A percentile compares a stretch with the other conserved stretches of the same genome.
phyloP scores from a whole-genome alignment of 2,888 invertebrate species.

The Apeira syringaria region DNA sequence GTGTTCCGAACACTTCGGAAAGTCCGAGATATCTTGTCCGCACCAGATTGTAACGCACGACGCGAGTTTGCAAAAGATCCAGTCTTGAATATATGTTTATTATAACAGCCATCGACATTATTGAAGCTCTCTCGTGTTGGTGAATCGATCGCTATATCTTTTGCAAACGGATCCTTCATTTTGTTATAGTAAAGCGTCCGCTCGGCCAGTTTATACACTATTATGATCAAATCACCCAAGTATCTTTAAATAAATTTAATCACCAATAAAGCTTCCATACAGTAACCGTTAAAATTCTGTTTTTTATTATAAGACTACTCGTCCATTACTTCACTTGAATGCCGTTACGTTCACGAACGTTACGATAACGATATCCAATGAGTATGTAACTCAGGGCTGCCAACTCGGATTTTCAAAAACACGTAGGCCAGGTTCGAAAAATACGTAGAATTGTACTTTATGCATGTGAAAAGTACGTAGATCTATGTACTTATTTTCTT shows the following conservation, averaged over 20 bases:
- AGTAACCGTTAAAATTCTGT: slow-evolving; percentile 39
- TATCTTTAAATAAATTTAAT: slow-evolving; percentile 7
- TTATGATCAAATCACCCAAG: slow-evolving; percentile 7
- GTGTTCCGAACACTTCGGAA: slow-evolving; percentile 86
- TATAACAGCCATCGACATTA: slow-evolving; percentile 73
- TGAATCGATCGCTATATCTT: slow-evolving; percentile 71
- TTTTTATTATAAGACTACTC: too few species aligned
- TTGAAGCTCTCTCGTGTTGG: slow-evolving; percentile 67
- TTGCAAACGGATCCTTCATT: slow-evolving; percentile 75
- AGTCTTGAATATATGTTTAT: slow-evolving; percentile 69
- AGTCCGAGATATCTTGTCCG: slow-evolving; percentile 87
- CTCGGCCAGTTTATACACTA: not conserved
- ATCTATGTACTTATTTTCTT: too few species aligned
- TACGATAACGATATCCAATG: too few species aligned
- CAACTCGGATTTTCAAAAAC: too few species aligned
- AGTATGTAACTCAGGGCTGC: too few species aligned
- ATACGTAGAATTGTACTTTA: too few species aligned
- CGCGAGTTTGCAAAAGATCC: slow-evolving; percentile 85
- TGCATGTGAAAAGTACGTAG: too few species aligned
- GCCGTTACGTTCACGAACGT: too few species aligned
- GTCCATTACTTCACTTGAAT: too few species aligned
- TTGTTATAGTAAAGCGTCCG: slow-evolving; percentile 20
- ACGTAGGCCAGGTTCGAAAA: too few species aligned
- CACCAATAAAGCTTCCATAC: slow-evolving; percentile 39
- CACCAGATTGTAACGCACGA: slow-evolving; percentile 85